Evolutionary conservation across 2,797 vertebrate genomes (phyloP).

Genomic region (Pipistrellus pipistrellus): DNA sequence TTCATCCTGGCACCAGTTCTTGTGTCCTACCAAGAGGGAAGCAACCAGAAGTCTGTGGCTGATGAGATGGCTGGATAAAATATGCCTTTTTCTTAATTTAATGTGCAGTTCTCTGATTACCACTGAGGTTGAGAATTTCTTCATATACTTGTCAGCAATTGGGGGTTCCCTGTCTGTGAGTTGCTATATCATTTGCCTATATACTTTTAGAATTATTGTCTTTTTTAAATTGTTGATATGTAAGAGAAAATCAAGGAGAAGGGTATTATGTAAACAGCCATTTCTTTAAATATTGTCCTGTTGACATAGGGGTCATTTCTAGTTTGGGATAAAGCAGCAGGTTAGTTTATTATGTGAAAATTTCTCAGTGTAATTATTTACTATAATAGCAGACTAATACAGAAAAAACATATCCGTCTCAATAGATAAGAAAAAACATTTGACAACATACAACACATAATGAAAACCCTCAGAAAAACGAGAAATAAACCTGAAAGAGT

Average conservation of each 20-base stretch:
- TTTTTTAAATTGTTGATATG: neutral
- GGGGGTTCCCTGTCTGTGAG: neutral
- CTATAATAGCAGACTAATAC: neutral
- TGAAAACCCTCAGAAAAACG: constrained; percentile 41
- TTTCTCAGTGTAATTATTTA: neutral
- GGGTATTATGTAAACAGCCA: neutral
- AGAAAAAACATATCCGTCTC: neutral
- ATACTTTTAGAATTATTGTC: neutral
- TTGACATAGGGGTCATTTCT: neutral
- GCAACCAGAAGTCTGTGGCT: neutral
- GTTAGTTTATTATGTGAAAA: constrained; percentile 59
- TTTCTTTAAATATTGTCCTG: neutral
- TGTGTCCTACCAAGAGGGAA: neutral
- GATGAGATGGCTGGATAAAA: neutral
- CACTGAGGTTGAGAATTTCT: neutral
- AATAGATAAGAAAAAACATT: neutral
- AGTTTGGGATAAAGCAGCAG: constrained; percentile 13
- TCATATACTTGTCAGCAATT: neutral
- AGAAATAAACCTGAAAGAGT: neutral
- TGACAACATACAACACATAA: neutral
- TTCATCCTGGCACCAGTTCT: neutral
- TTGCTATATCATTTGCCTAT: neutral
- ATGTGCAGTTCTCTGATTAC: neutral
- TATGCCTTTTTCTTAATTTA: neutral
- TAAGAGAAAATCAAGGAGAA: constrained; percentile 39